These are phyloP conservation scores for Sapayoa aenigma DNA, from an alignment of 2,113 vertebrate species.

Conservation along the genomic window DNA sequence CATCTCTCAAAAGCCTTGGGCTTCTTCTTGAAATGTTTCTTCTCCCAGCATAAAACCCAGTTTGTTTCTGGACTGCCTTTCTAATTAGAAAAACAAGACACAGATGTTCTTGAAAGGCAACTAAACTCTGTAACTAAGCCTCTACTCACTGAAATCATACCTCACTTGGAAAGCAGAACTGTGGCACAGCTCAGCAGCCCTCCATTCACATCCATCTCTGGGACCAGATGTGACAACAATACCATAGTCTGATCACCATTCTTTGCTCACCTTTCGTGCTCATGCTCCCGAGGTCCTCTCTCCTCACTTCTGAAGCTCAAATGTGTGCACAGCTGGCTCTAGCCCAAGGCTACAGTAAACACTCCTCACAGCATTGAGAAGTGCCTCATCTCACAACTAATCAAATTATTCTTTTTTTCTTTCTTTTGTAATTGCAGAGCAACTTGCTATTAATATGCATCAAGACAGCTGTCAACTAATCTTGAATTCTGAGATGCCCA, in stretches of 20 bases:
- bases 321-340: not conserved
- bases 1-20: not conserved
- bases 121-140: slow-evolving; percentile 19
- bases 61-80: not conserved
- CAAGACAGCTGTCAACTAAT: not conserved
- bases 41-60: not conserved
- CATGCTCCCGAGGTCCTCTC: not conserved
- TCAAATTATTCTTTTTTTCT: not conserved
- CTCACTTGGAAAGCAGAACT: not conserved
- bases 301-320: not conserved
- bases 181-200: not conserved
- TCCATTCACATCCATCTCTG: not conserved
- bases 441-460: not conserved
- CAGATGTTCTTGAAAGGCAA: slow-evolving; percentile 9
- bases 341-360: not conserved
- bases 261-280: not conserved
- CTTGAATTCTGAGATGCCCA: not conserved
- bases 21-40: not conserved
- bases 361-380: not conserved
- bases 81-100: slow-evolving; percentile 7
- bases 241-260: not conserved
- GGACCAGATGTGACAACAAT: slow-evolving; percentile 13
- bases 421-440: not conserved
- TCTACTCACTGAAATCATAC: slow-evolving; percentile 5
- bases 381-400: not conserved